A percentile compares a stretch with the other conserved stretches of the same genome.
Conservation (phyloP, 2,113 vertebrate genomes). For the Pelmatolapia mariae region DNA sequence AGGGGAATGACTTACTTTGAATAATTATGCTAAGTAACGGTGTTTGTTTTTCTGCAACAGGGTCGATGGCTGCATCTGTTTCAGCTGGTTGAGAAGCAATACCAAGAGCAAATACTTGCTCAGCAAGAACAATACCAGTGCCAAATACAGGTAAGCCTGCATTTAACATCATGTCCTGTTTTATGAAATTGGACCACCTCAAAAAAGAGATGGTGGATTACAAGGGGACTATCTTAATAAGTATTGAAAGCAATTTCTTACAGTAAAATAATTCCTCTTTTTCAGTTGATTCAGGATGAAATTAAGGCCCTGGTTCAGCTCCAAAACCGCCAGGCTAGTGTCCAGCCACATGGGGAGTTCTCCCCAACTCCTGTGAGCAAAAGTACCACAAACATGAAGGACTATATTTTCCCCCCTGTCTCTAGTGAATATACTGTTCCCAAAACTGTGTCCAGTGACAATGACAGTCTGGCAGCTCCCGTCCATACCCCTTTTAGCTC, state of each 20-base stretch:
- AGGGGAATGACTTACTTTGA: not conserved
- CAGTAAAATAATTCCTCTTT: not conserved
- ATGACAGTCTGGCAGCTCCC: constrained; percentile 20
- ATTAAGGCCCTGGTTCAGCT: constrained; percentile 84
- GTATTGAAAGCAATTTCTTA: not conserved
- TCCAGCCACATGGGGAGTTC: constrained; percentile 36
- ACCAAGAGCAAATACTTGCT: constrained; percentile 86
- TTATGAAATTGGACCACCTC: not conserved
- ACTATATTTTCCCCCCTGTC: constrained; percentile 5
- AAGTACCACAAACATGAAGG: constrained; percentile 42
- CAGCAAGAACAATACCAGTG: constrained; percentile 92
- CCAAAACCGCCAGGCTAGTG: constrained; percentile 67
- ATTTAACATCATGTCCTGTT: not conserved
- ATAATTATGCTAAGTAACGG: not conserved
- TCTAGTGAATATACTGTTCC: not conserved
- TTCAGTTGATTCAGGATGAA: constrained; percentile 91
- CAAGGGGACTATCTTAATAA: not conserved
- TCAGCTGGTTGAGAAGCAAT: constrained; percentile 88
- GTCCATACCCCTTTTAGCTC: constrained; percentile 54
- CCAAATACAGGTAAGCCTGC: constrained; percentile 81
- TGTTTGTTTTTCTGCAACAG: constrained; percentile 71
- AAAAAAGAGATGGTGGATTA: not conserved
- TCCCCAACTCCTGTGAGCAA: constrained; percentile 26
- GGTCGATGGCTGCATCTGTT: constrained; percentile 88
- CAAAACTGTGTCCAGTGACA: constrained; percentile 8